A percentile compares a stretch with the other conserved stretches of the same genome.
Evolutionary conservation across 2,888 invertebrate genomes (phyloP).

Genomic region (Lamellibrachia columna): DNA sequence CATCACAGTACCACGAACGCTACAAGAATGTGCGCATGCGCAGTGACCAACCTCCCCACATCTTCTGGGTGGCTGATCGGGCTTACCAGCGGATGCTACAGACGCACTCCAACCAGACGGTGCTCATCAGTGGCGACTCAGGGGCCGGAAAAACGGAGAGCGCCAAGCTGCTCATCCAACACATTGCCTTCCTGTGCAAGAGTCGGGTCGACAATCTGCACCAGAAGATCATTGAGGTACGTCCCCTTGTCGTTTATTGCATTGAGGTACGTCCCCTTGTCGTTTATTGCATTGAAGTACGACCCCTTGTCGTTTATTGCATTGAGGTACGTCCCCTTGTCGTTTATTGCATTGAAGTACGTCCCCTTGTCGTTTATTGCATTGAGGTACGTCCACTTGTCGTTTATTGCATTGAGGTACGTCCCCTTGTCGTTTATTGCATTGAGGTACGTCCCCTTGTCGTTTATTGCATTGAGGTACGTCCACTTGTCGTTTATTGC

Average conservation of each 20-base stretch:
- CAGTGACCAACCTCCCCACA: slow-evolving; percentile 50
- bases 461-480: no score
- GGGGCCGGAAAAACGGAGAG: slow-evolving; percentile 63
- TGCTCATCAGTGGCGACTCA: slow-evolving; percentile 58
- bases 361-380: no score
- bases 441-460: no score
- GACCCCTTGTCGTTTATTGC: no score
- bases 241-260: not conserved
- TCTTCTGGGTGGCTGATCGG: slow-evolving; percentile 55
- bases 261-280: no score
- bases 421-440: no score
- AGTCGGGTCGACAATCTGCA: slow-evolving; percentile 49
- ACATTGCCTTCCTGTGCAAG: slow-evolving; percentile 52
- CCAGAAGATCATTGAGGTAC: slow-evolving; percentile 58
- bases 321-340: no score
- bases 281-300: no score
- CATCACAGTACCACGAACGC: slow-evolving; percentile 45
- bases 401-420: no score
- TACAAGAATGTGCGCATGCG: slow-evolving; percentile 48
- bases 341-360: no score
- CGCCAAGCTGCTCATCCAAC: slow-evolving; percentile 58
- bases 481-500: no score
- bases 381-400: no score
- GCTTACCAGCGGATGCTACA: slow-evolving; percentile 50
- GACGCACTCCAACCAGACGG: slow-evolving; percentile 43